Percentiles rank a stretch among this genome's conserved stretches.
Evolutionary conservation across 2,113 vertebrate genomes (phyloP).

Genomic region (Protobothrops flavoviridis): DNA sequence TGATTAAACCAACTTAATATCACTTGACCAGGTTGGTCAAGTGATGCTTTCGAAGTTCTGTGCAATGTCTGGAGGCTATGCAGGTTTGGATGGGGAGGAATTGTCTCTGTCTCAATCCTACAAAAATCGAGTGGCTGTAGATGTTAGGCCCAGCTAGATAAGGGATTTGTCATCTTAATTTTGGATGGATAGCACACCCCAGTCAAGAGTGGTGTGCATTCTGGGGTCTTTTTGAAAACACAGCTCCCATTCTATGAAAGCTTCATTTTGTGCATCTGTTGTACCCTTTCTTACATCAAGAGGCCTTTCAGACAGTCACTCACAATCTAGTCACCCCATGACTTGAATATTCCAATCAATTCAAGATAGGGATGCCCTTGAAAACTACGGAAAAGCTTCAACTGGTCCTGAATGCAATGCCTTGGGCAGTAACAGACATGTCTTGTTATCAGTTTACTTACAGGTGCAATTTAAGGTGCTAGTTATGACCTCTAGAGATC

Average conservation of each 20-base stretch:
- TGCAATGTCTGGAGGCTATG: neutral
- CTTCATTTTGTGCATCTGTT: neutral
- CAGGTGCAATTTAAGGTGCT: neutral
- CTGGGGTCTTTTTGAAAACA: neutral
- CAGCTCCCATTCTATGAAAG: neutral
- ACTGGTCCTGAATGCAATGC: neutral
- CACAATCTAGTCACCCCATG: neutral
- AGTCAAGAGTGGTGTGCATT: neutral
- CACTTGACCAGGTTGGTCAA: neutral
- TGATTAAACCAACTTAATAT: neutral
- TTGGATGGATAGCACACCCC: neutral
- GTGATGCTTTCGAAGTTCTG: neutral
- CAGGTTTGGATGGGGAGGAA: neutral
- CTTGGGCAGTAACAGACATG: neutral
- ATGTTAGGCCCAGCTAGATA: neutral
- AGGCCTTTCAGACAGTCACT: neutral
- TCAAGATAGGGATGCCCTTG: neutral
- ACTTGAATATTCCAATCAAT: neutral
- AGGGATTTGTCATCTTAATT: neutral
- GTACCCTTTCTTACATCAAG: neutral
- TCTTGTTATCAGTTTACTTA: neutral
- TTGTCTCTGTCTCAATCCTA: neutral
- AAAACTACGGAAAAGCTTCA: neutral
- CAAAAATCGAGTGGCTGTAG: neutral
- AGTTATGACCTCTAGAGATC: neutral